A percentile compares a stretch with the other conserved stretches of the same genome.
Conservation (phyloP, 2,797 vertebrate genomes). For the Peromyscus melanophrys region DNA sequence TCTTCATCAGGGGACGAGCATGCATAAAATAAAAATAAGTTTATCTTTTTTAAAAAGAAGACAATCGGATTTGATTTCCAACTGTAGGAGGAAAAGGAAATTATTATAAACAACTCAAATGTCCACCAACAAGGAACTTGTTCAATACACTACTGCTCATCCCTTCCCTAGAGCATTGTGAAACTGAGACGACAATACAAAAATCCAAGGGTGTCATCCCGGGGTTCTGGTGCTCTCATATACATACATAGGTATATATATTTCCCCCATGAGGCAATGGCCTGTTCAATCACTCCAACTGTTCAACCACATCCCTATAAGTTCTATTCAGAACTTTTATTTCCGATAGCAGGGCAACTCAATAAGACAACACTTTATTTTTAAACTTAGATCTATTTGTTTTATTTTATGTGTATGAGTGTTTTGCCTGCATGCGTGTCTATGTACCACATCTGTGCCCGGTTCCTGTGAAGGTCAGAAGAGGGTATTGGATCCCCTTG, state of each 20-base stretch:
- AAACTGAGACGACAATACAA: neutral
- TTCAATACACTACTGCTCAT: neutral
- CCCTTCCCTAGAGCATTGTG: neutral
- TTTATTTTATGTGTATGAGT: neutral
- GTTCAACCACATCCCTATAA: neutral
- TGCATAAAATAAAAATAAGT: neutral
- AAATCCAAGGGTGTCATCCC: neutral
- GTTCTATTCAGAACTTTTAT: conserved; percentile 40
- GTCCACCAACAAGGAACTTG: neutral
- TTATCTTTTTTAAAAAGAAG: neutral
- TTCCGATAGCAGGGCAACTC: conserved; percentile 26
- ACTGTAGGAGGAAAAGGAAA: neutral
- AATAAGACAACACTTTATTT: neutral
- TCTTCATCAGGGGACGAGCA: neutral
- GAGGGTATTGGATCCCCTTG: neutral
- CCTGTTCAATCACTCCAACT: neutral
- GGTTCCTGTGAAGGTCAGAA: neutral
- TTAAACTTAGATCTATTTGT: neutral
- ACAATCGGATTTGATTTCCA: neutral
- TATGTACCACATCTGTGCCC: neutral
- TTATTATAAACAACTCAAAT: neutral
- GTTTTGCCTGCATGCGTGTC: neutral
- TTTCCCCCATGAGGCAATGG: neutral
- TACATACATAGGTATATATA: neutral
- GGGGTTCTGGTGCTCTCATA: neutral